Evolutionary conservation across 2,797 vertebrate species (phyloP).

Genomic region (Atherinosoma microstoma): DNA sequence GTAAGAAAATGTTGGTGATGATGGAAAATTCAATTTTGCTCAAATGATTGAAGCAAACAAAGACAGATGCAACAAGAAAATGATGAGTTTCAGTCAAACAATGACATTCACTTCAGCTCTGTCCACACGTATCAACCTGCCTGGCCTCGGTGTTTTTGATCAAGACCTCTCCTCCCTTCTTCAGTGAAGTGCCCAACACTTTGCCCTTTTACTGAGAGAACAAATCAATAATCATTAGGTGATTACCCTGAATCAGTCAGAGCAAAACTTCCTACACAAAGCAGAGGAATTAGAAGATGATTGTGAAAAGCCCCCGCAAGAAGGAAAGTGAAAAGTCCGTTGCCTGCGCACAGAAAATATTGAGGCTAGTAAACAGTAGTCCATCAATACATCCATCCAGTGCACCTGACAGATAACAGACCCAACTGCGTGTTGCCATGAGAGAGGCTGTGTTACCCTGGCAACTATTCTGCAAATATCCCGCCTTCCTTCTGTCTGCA

Average conservation of each 20-base stretch:
- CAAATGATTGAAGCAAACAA: not conserved
- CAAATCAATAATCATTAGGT: conserved; percentile 37
- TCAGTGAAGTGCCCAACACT: not conserved
- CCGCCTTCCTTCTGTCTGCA: conserved; percentile 54
- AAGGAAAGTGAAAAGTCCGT: conserved; percentile 22
- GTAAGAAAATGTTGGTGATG: not conserved
- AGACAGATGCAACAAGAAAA: not conserved
- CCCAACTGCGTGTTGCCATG: conserved; percentile 55
- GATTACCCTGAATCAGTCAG: conserved; percentile 14
- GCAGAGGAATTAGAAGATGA: conserved; percentile 15
- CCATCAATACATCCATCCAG: conserved; percentile 30
- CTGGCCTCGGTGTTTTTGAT: not conserved
- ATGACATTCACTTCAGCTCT: not conserved
- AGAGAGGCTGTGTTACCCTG: conserved; percentile 74
- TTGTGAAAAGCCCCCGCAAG: conserved; percentile 25
- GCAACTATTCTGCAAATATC: conserved; percentile 73
- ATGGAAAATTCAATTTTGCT: not conserved
- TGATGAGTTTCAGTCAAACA: not conserved
- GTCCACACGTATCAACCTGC: not conserved
- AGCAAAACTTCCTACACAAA: conserved; percentile 1
- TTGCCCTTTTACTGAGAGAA: not conserved
- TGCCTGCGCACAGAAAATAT: conserved; percentile 37
- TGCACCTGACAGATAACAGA: conserved; percentile 48
- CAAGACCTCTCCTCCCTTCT: not conserved
- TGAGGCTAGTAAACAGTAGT: conserved; percentile 26